A percentile compares a stretch with the other conserved stretches of the same genome.
These are phyloP conservation scores for Passer domesticus DNA, from an alignment of 2,113 vertebrate species.

Conservation along the genomic window DNA sequence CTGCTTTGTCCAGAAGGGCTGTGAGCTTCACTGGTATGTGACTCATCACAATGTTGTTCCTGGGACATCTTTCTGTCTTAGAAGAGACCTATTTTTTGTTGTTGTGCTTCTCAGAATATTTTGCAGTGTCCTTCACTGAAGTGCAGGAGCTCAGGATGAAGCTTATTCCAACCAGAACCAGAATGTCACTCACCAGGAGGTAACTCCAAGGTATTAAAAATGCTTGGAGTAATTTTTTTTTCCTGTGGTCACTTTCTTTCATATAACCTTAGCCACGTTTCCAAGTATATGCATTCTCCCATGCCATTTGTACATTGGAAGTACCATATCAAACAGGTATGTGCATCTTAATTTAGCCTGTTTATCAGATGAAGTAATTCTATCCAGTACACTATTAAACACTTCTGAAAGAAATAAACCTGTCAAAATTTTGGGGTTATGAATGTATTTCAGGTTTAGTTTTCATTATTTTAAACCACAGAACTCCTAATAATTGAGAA, in stretches of 20 bases:
- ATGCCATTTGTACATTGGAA: neutral
- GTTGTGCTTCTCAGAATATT: neutral
- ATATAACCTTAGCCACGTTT: neutral
- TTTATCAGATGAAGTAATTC: neutral
- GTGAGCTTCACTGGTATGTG: neutral
- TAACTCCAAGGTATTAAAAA: neutral
- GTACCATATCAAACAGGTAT: neutral
- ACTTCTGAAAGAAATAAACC: neutral
- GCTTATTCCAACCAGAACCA: neutral
- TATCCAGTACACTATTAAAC: neutral
- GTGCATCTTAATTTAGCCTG: neutral
- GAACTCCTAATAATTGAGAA: neutral
- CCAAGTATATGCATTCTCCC: neutral
- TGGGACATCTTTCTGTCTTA: neutral
- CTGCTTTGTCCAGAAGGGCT: neutral
- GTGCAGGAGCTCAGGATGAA: neutral
- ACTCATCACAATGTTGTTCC: neutral
- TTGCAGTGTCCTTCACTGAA: neutral
- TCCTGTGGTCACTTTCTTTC: neutral
- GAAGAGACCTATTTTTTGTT: neutral
- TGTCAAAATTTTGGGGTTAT: neutral
- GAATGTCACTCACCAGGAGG: neutral
- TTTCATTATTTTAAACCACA: neutral
- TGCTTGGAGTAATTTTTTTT: neutral
- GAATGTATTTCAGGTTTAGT: neutral